Evolutionary conservation across 2,797 vertebrate genomes (phyloP).

Genomic region (Rhinella marina): DNA sequence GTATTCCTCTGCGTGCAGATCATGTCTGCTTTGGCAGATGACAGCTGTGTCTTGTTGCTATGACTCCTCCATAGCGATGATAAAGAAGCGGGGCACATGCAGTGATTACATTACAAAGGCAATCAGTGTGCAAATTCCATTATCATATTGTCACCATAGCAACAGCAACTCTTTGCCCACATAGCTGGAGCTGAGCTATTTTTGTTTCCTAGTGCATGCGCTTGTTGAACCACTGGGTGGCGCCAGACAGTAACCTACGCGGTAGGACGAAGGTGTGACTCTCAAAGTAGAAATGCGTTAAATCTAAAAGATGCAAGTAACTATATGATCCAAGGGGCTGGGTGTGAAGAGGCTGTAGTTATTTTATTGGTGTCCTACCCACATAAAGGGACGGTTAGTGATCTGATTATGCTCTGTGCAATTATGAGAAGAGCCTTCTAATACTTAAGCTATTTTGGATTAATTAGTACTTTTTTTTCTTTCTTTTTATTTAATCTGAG

Average conservation of each 20-base stretch:
- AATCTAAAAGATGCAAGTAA: neutral
- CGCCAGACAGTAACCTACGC: neutral
- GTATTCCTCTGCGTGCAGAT: neutral
- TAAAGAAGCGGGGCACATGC: slow-evolving; percentile 9
- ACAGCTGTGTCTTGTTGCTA: slow-evolving; percentile 45
- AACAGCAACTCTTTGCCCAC: slow-evolving; percentile 31
- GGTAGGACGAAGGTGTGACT: neutral
- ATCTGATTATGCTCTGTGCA: neutral
- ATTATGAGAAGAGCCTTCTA: no score
- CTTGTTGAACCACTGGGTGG: slow-evolving; percentile 39
- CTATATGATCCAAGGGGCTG: neutral
- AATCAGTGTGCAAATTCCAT: slow-evolving; percentile 37
- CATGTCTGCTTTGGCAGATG: neutral
- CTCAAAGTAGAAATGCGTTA: neutral
- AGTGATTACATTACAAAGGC: slow-evolving; percentile 49
- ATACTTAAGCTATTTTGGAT: no score
- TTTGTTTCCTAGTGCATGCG: neutral
- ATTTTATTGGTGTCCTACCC: no score
- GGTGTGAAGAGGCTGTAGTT: no score
- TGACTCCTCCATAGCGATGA: slow-evolving; percentile 18
- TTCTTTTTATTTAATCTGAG: no score
- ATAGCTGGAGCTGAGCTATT: neutral
- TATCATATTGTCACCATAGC: slow-evolving; percentile 46
- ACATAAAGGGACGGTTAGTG: no score
- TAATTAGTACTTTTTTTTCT: no score